A percentile compares a stretch with the other conserved stretches of the same genome.
Evolutionary conservation across 2,888 invertebrate species (phyloP).

Genomic region (Phorcus lineatus): DNA sequence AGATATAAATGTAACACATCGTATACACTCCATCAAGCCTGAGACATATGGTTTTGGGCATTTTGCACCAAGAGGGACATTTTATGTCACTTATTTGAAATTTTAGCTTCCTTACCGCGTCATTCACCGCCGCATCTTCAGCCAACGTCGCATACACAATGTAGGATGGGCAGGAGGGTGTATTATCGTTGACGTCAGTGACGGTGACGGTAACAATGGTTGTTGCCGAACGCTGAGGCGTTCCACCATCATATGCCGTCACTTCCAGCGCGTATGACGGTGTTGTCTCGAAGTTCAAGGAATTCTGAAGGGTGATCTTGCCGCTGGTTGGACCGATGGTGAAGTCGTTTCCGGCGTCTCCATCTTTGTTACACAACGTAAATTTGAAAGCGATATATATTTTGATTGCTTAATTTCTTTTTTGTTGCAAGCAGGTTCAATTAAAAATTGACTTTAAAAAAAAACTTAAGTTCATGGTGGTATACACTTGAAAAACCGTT

Average conservation of each 20-base stretch:
- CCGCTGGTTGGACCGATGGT: conserved; percentile 37
- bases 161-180: conserved; percentile 50
- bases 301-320: conserved; percentile 29
- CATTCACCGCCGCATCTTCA: conserved; percentile 36
- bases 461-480: no score
- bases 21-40: no score
- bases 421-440: no score
- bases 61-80: background rate
- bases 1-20: no score
- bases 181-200: conserved; percentile 60
- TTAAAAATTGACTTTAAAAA: no score
- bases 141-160: conserved; percentile 11
- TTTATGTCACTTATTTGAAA: background rate
- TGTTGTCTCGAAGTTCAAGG: conserved; percentile 40
- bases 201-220: conserved; percentile 56
- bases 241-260: conserved; percentile 46
- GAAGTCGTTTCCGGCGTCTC: conserved; percentile 43
- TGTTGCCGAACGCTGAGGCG: conserved; percentile 37
- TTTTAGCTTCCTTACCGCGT: background rate
- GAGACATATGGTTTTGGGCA: no score
- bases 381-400: no score
- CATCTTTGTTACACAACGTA: no score
- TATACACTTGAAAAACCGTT: no score
- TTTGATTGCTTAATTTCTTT: no score
- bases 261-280: conserved; percentile 47